phyloP scores from a whole-genome alignment of 2,113 vertebrate genomes.

The Marmota monax region DNA sequence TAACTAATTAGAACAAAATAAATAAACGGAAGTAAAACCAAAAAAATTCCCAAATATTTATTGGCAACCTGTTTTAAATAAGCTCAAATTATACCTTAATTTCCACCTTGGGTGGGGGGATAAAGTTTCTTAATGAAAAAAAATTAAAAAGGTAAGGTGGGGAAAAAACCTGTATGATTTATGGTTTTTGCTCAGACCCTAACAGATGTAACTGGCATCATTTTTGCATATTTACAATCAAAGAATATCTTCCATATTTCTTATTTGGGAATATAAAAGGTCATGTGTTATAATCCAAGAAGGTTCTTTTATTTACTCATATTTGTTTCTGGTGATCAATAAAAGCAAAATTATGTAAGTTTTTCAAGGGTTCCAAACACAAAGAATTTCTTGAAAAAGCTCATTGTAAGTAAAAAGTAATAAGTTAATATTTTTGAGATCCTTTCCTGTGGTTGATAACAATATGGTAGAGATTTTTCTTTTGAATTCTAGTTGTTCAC shows the following conservation, averaged over 20 bases:
- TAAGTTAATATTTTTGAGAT: constrained; percentile 32
- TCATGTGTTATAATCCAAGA: neutral
- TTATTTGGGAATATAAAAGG: neutral
- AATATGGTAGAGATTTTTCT: constrained; percentile 8
- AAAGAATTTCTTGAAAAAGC: neutral
- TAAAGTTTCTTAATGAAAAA: too few relatives aligned
- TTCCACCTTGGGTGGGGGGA: too few relatives aligned
- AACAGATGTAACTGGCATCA: neutral
- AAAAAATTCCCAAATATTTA: too few relatives aligned
- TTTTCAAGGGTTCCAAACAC: neutral
- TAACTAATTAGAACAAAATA: too few relatives aligned
- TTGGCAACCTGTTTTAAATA: too few relatives aligned
- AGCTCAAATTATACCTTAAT: too few relatives aligned
- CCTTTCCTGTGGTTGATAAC: neutral
- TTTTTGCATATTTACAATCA: neutral
- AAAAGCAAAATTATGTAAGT: neutral
- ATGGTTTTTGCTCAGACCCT: neutral
- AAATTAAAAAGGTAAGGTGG: too few relatives aligned
- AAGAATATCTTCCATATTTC: neutral
- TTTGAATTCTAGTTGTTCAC: constrained; percentile 20
- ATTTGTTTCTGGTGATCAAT: neutral
- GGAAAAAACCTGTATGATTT: neutral
- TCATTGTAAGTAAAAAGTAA: constrained; percentile 32
- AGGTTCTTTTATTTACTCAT: neutral
- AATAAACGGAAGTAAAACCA: too few relatives aligned